Evolutionary conservation across 2,113 vertebrate genomes (phyloP), one percentile per base, ranked within the genome.

Genomic region (Bufo bufo): DNA sequence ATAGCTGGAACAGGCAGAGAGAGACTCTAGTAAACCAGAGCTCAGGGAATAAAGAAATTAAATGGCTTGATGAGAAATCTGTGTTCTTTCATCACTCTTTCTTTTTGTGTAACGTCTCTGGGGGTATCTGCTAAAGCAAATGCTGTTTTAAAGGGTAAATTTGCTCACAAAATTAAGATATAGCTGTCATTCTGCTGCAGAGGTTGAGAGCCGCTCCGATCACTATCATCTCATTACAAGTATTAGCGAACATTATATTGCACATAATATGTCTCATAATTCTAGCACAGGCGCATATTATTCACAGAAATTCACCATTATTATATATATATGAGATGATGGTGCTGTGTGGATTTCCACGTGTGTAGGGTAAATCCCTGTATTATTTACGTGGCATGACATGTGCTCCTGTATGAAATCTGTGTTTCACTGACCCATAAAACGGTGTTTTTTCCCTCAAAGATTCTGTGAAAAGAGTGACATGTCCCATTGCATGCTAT

Each of bases 1-100:
- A 74, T 33, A 74, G 66, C 65, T 85, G 83, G 83, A 85, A 75
- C 82, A 71, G 20, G 63, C 82, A 54, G 63, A 83, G 33, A 83
- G 33, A 71, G 82, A 84, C 82, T 83, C 82, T 4, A 69, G 14
- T 71, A 84, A 84, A 84, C 61, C 83, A 47, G 83, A 75, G 83
- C 83, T 85, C 52, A 58, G 69, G 83, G 66, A 85, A 85, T 72
- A 47, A 19, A 75, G 66, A 75, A 75, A 75, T 85, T 85, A 85
- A 85, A 75, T 85, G 83, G 72, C 83, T 84, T 84, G 82, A 84
- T 84, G 82, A 84, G 82, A 84, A 84, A 84, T 84, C 82, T 84
- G 82, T 69, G 65, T 84, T 84, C 82, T 54, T 84, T 84, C 81
- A 84, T 84, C 82, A 84, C 82, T 54, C 82, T 84, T 71, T 84